Evolutionary conservation across 2,113 vertebrate genomes (phyloP).

Genomic region (Ceratotherium simum): DNA sequence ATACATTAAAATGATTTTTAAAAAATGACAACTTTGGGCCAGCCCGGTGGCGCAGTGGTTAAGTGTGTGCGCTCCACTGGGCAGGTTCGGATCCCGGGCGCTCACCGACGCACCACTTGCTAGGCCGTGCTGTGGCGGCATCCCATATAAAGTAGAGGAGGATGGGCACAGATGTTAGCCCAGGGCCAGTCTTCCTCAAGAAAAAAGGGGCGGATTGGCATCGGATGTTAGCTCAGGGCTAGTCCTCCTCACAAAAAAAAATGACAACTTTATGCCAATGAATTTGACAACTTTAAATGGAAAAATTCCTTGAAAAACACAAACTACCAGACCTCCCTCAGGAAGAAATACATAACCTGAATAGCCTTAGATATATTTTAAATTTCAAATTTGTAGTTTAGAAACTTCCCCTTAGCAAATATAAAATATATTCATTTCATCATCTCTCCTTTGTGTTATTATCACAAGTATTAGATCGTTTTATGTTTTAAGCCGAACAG

Average conservation of each 20-base stretch:
- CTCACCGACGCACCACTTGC: no score
- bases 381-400: constrained; percentile 9
- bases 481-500: not conserved
- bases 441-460: not conserved
- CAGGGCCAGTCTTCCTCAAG: no score
- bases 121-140: no score
- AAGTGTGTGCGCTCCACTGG: no score
- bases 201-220: no score
- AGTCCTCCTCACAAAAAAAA: no score
- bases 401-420: constrained; percentile 19
- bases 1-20: not conserved
- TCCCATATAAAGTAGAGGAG: no score
- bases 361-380: not conserved
- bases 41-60: no score
- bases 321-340: not conserved
- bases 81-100: no score
- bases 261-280: constrained; percentile 17
- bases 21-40: not conserved
- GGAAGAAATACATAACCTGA: constrained; percentile 17
- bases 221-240: no score
- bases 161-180: no score
- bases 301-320: constrained; percentile 25
- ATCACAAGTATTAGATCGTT: not conserved
- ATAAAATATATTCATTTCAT: constrained; percentile 15
- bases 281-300: not conserved